Conservation (phyloP, 2,888 invertebrate genomes). For the Iselma pallidipennis region DNA sequence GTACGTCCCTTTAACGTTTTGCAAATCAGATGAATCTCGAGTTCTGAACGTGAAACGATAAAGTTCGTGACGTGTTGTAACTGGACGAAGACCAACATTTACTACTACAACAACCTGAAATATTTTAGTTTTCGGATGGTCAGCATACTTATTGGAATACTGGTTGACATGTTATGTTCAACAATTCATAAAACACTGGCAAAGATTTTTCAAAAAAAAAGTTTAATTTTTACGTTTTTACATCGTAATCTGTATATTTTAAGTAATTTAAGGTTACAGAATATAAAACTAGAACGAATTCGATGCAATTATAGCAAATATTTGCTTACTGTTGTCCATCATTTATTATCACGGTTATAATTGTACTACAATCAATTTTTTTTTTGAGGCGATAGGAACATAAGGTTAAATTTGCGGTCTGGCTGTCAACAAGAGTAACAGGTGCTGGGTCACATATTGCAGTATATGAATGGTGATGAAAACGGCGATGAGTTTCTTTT, state of each 20-base stretch:
- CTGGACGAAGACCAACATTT: not conserved
- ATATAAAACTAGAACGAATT: no score
- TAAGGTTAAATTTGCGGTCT: constrained; percentile 6
- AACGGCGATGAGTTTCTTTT: not conserved
- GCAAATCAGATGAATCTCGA: constrained; percentile 16
- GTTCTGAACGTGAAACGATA: not conserved
- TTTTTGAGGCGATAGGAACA: constrained; percentile 11
- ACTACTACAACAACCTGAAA: not conserved
- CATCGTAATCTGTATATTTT: no score
- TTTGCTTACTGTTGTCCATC: no score
- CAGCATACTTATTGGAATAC: constrained; percentile 22
- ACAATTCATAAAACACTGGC: no score
- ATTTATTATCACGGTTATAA: constrained; percentile 1
- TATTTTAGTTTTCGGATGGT: not conserved
- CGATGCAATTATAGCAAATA: no score
- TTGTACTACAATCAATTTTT: not conserved
- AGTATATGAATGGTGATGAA: not conserved
- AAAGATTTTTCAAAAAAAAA: not conserved
- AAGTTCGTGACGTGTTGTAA: not conserved
- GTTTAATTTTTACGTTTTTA: no score
- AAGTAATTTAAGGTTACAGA: no score
- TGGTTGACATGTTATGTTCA: constrained; percentile 3
- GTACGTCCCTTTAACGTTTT: constrained; percentile 11
- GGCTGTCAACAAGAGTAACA: constrained; percentile 12
- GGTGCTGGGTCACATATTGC: not conserved